Percentiles rank a stretch among this genome's conserved stretches.
phyloP scores from a whole-genome alignment of 2,888 invertebrate genomes.

The Chesias legatella region DNA sequence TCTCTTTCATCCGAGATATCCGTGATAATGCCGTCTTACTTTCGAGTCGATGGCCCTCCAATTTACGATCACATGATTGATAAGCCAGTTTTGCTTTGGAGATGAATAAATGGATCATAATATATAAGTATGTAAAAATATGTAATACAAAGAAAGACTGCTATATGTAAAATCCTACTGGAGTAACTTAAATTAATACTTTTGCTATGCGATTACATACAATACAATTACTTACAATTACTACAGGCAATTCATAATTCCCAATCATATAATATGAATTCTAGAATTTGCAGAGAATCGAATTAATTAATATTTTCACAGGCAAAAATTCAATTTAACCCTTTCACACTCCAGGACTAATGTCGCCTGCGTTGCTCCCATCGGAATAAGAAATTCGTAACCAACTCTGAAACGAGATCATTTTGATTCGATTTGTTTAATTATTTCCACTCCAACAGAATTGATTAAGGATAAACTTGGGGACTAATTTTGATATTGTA shows the following conservation, averaged over 20 bases:
- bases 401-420: slow-evolving; percentile 23
- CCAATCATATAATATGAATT: neutral
- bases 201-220: too few species aligned
- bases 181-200: too few species aligned
- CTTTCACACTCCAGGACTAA: slow-evolving; percentile 17
- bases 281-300: slow-evolving; percentile 5
- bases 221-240: too few species aligned
- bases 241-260: too few species aligned
- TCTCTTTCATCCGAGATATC: slow-evolving; percentile 33
- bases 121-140: too few species aligned
- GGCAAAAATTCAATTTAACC: slow-evolving; percentile 20
- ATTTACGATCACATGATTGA: slow-evolving; percentile 18
- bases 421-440: slow-evolving; percentile 30
- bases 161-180: too few species aligned
- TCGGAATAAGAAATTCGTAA: slow-evolving; percentile 30
- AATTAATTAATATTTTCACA: slow-evolving; percentile 17
- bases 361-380: slow-evolving; percentile 22
- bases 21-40: slow-evolving; percentile 53
- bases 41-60: slow-evolving; percentile 35
- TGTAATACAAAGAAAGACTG: too few species aligned
- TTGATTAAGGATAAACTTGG: slow-evolving; percentile 16
- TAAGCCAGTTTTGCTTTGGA: too few species aligned
- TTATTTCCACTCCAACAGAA: slow-evolving; percentile 14
- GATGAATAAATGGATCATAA: too few species aligned
- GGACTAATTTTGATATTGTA: slow-evolving; percentile 9